phyloP scores from a whole-genome alignment of 1,140 invertebrate genomes.

The Charaxes varanes region DNA sequence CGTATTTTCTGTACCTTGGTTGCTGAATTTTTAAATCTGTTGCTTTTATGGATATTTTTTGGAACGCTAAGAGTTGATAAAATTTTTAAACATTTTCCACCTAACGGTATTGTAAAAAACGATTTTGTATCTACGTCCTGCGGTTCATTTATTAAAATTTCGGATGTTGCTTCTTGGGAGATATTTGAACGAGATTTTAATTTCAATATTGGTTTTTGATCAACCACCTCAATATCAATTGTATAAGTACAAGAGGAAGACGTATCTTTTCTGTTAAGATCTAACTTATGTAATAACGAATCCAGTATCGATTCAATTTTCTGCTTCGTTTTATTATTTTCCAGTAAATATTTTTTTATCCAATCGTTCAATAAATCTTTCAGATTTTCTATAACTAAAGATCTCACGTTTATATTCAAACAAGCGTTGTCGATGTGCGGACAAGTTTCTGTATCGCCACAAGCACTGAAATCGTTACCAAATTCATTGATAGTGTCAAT shows the following conservation, averaged over 20 bases:
- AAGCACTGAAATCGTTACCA: constrained; percentile 28
- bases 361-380: constrained; percentile 43
- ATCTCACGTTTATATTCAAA: constrained; percentile 34
- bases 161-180: constrained; percentile 3
- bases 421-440: constrained; percentile 12
- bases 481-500: constrained; percentile 28
- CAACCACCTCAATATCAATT: constrained; percentile 26
- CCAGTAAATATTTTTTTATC: constrained; percentile 44
- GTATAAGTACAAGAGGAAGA: constrained; percentile 42
- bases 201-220: constrained; percentile 18
- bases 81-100: constrained; percentile 32
- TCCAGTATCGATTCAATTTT: constrained; percentile 43
- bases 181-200: constrained; percentile 11
- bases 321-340: constrained; percentile 39
- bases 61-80: constrained; percentile 56
- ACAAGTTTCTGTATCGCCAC: constrained; percentile 37
- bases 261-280: constrained; percentile 19
- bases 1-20: constrained; percentile 16
- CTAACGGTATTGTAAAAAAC: constrained; percentile 27
- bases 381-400: constrained; percentile 45
- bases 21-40: constrained; percentile 7
- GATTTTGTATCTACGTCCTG: constrained; percentile 14
- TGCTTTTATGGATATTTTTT: constrained; percentile 26
- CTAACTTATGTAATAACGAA: constrained; percentile 39
- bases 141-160: neutral